Percentiles rank a stretch among this genome's conserved stretches.
Conservation (phyloP, 2,113 vertebrate species). For the Notarius lentiginosus region DNA sequence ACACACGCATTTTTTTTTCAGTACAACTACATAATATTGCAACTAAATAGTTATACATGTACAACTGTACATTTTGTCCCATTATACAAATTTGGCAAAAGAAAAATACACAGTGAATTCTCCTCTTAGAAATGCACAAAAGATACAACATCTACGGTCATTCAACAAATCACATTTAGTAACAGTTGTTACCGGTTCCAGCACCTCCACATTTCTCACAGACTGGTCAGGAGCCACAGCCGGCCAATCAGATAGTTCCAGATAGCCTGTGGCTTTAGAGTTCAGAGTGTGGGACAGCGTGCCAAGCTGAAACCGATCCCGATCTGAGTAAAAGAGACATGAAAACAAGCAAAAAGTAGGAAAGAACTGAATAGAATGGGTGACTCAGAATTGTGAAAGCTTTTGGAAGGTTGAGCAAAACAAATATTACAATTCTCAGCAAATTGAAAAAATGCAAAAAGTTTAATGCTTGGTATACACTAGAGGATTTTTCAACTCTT, state of each 20-base stretch:
- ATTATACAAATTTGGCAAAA: not conserved
- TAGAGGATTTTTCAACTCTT: too few relatives aligned
- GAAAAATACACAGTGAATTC: not conserved
- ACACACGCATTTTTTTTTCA: not conserved
- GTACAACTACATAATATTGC: not conserved
- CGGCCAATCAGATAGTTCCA: conserved; percentile 94
- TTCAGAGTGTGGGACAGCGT: conserved; percentile 94
- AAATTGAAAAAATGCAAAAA: not conserved
- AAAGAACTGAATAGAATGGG: not conserved
- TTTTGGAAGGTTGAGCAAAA: not conserved
- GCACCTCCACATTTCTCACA: conserved; percentile 88
- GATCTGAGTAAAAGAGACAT: conserved; percentile 72
- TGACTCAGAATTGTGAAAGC: not conserved
- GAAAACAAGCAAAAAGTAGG: not conserved
- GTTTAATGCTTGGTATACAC: too few relatives aligned
- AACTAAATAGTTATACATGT: not conserved
- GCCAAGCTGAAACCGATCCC: conserved; percentile 93
- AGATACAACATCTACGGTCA: not conserved
- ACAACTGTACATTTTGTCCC: not conserved
- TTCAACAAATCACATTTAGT: not conserved
- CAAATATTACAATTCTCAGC: not conserved
- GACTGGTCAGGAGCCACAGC: conserved; percentile 87
- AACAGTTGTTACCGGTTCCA: conserved; percentile 74
- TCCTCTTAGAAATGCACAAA: not conserved
- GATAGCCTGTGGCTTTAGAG: conserved; percentile 83